Base-by-base conservation (phyloP, 2,113 vertebrate species). In the Scortum barcoo region DNA sequence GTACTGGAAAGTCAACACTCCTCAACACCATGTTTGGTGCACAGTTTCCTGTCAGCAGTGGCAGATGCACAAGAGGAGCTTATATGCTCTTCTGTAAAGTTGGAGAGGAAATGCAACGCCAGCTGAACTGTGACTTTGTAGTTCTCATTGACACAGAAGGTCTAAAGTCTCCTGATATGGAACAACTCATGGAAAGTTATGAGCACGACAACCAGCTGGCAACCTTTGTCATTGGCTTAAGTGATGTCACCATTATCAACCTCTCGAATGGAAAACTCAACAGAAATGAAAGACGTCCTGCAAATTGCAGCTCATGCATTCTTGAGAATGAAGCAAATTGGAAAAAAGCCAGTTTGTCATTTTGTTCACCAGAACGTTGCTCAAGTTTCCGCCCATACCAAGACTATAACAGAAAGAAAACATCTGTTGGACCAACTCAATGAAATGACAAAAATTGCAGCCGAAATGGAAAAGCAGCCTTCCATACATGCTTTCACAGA, bases 1-100 rank as follows among this genome's bases (percentile, higher is more conserved):
- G 92, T 38, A 77, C 80, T 19, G 92, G 94, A 22, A 95, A 96
- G 71, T 96, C 96, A 78, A 96, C 95, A 0, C 95, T 97, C 2
- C 94, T 96, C 33, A 96, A 97, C 88, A 96, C 95, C 72, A 96
- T 97, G 96, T 96, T 97, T 74, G 96, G 96, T 16, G 92, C 96
- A 28, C 94, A 95, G 79, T 96, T 97, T 79, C 86, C 94, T 19
- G 93, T 96, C 0, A 93, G 95, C 85, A 94, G 92, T 72, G 93
- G 94, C 22, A 88, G 91, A 36, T 93, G 95, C 38, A 95, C 95
- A 2, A 93, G 93, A 14, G 96, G 95, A 50, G 95, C 95, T 33
- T 96, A 58, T 40, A 93, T 94, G 84, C 60, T 90, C 22, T 82
- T 93, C 22, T 70, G 93, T 61, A 85, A 11, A 76, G 81, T 93